These are phyloP conservation scores for Steinernema scapterisci DNA, from an alignment of 2,888 invertebrate species.

Conservation along the genomic window DNA sequence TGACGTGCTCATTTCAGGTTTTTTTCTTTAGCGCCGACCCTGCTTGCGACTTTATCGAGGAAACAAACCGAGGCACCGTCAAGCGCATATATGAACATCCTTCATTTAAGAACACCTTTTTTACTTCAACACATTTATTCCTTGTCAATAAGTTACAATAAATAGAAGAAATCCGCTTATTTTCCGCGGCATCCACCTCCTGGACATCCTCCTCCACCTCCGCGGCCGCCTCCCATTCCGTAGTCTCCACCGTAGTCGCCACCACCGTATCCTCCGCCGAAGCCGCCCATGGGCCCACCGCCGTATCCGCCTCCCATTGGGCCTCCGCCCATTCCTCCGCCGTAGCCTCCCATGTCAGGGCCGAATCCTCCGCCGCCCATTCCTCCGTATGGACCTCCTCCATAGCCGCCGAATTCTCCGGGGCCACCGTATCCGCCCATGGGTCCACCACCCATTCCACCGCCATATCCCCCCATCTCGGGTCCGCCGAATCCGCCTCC, in stretches of 20 bases:
- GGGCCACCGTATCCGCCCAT: not conserved
- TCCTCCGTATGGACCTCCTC: constrained; percentile 19
- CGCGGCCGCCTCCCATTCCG: constrained; percentile 9
- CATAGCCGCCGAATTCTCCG: not conserved
- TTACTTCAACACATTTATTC: not conserved
- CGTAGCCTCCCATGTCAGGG: constrained; percentile 11
- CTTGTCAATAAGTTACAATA: constrained; percentile 23
- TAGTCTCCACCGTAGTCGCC: constrained; percentile 14
- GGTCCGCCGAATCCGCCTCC: constrained; percentile 10
- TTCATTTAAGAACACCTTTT: too few relatives aligned
- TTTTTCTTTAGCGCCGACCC: too few relatives aligned
- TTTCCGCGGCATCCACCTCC: constrained; percentile 26
- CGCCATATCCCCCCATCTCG: not conserved
- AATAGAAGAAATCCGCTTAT: not conserved
- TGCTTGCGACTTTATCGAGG: too few relatives aligned
- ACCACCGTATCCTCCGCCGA: not conserved
- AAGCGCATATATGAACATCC: too few relatives aligned
- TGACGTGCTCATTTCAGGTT: too few relatives aligned
- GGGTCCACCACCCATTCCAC: constrained; percentile 1
- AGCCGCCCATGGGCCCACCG: not conserved
- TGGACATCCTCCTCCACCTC: constrained; percentile 16
- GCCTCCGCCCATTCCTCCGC: not conserved
- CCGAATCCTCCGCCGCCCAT: constrained; percentile 1
- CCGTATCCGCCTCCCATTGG: not conserved
- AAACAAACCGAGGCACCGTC: too few relatives aligned